Base-by-base conservation (phyloP, 2,113 vertebrate genomes). In the Dipodomys stephensi region DNA sequence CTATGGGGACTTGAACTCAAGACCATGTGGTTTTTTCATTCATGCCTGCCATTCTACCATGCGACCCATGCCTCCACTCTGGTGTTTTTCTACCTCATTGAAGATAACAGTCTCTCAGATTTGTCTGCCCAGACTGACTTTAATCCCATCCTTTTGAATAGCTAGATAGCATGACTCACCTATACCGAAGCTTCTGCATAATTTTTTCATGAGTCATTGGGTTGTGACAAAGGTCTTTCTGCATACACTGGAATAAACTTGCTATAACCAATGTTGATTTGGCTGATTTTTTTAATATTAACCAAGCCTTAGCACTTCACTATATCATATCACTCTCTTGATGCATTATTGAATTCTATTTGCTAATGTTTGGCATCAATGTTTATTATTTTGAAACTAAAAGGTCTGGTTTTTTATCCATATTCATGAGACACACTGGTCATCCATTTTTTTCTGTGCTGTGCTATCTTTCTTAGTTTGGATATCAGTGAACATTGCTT, bases 251-350 rank as follows among this genome's bases (percentile, higher is more conserved):
- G 77, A 22, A n/a, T 39, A 13, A 30, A 30, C 1, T 15, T 28
- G 23, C n/a, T n/a, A 7, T 64, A 23, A 8, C 7, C 23, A 15
- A 18, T 4, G n/a, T 25, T 2, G 1, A 27, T 18, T 30, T 6
- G 1, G 4, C 20, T 53, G n/a, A 22, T 11, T 67, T 44, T 90
- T 57, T 46, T 3, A 23, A 60, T 62, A 5, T 11, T 69, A 10
- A 25, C 5, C 3, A 32, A 35, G 35, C 1, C 10, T 32, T n/a
- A 69, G 4, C 30, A 62, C 1, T 22, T 57, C 11, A 15, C 23
- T 7, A n/a, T 46, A 12, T 39, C 46, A 4, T 35, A 18, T 71
- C 49, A 20, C 62, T 77, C 13, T 78, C 12, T 69, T 62, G 13
- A 9, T 62, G 53, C 28, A 9, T 23, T 35, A 39, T 27, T 76